phyloP scores from a whole-genome alignment of 2,113 vertebrate species.

The Anarhynchus alexandrinus region DNA sequence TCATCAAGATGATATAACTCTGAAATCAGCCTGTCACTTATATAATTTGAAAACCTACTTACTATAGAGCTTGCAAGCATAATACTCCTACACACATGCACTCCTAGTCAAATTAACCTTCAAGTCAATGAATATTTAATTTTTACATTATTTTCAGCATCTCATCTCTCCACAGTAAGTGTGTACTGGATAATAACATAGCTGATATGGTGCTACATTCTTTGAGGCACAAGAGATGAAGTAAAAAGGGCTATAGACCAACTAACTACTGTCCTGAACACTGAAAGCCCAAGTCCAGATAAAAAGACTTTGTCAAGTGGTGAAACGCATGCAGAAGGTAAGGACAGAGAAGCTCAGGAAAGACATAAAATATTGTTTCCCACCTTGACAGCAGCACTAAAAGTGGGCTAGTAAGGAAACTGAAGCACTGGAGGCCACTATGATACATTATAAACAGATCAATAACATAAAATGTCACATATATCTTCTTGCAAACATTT shows the following conservation, averaged over 20 bases:
- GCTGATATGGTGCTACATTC: neutral
- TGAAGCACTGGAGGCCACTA: neutral
- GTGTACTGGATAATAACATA: neutral
- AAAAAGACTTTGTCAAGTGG: neutral
- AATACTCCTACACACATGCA: conserved; percentile 10
- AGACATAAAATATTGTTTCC: neutral
- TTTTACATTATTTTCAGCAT: conserved; percentile 38
- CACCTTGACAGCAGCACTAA: neutral
- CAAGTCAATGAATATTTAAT: conserved; percentile 51
- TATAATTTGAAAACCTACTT: conserved; percentile 28
- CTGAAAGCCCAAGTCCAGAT: neutral
- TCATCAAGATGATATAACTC: conserved; percentile 6
- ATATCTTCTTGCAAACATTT: conserved; percentile 18
- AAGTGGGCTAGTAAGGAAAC: neutral
- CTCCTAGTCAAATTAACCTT: conserved; percentile 36
- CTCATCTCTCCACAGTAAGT: neutral
- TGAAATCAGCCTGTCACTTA: conserved; percentile 48
- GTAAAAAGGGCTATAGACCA: neutral
- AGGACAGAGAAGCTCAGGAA: neutral
- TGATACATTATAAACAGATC: conserved; percentile 3
- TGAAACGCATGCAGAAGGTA: neutral
- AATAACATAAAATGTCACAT: conserved; percentile 17
- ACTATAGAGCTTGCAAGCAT: conserved; percentile 3
- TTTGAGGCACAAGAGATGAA: neutral
- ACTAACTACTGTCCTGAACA: neutral